phyloP scores from a whole-genome alignment of 2,888 invertebrate genomes.

The Cremastobaeus sp. region DNA sequence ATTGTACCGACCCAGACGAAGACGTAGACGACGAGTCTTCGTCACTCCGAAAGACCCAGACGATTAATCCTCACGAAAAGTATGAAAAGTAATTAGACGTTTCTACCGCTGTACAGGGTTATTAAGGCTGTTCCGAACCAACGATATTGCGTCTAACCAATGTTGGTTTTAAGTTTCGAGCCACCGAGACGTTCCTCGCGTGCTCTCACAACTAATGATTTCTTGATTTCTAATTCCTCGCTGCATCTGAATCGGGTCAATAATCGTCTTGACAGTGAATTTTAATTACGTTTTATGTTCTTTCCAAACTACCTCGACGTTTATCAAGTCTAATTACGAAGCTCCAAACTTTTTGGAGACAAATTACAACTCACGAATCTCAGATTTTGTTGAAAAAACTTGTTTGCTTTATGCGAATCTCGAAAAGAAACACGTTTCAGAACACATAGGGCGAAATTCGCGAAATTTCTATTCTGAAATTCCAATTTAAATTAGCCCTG shows the following conservation, averaged over 20 bases:
- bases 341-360: slow-evolving; percentile 9
- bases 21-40: slow-evolving; percentile 66
- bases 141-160: slow-evolving; percentile 31
- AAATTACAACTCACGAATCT: slow-evolving; percentile 16
- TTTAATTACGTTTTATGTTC: slow-evolving; percentile 35
- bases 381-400: too few species aligned
- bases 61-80: slow-evolving; percentile 70
- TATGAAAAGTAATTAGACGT: slow-evolving; percentile 76
- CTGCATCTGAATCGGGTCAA: slow-evolving; percentile 9
- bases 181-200: slow-evolving; percentile 34
- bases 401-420: too few species aligned
- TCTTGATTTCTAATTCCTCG: slow-evolving; percentile 18
- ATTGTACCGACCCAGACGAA: slow-evolving; percentile 56
- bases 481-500: too few species aligned
- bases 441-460: too few species aligned
- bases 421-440: too few species aligned
- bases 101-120: slow-evolving; percentile 56
- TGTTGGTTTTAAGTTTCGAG: slow-evolving; percentile 45
- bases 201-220: slow-evolving; percentile 22
- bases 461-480: too few species aligned
- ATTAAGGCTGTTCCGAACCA: slow-evolving; percentile 49
- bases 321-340: slow-evolving; percentile 27
- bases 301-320: slow-evolving; percentile 26
- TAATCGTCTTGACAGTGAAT: slow-evolving; percentile 27
- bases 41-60: too few species aligned